These are phyloP conservation scores for Lepetodrilus schrolli DNA, from an alignment of 2,888 invertebrate genomes.

Conservation along the genomic window DNA sequence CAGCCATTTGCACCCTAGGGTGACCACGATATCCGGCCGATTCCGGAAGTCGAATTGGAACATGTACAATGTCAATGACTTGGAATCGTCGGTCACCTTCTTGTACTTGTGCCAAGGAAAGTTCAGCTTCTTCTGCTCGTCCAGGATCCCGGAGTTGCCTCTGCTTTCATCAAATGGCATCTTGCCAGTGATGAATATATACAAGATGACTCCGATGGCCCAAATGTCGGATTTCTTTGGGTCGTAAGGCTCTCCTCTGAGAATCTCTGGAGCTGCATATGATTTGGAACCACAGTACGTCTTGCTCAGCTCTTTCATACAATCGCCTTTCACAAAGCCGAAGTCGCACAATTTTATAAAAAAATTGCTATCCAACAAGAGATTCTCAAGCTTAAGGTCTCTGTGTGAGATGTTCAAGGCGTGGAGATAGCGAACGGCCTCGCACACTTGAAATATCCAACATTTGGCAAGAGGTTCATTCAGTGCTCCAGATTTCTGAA, in stretches of 20 bases:
- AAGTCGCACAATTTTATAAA: slow-evolving; percentile 77
- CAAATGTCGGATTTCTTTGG: slow-evolving; percentile 76
- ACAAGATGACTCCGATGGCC: slow-evolving; percentile 77
- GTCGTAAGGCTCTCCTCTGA: slow-evolving; percentile 77
- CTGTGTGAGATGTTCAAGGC: slow-evolving; percentile 76
- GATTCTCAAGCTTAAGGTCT: slow-evolving; percentile 77
- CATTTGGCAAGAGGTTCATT: slow-evolving; percentile 68
- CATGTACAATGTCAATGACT: slow-evolving; percentile 59
- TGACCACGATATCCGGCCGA: slow-evolving; percentile 63
- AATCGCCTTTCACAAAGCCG: slow-evolving; percentile 74
- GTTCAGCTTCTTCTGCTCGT: slow-evolving; percentile 67
- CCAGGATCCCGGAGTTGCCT: slow-evolving; percentile 70
- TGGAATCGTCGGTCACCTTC: slow-evolving; percentile 57
- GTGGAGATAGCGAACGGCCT: slow-evolving; percentile 76
- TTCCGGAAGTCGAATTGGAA: slow-evolving; percentile 64
- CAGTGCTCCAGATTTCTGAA: slow-evolving; percentile 75
- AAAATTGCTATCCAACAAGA: slow-evolving; percentile 75
- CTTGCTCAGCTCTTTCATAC: slow-evolving; percentile 71
- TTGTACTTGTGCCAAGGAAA: slow-evolving; percentile 70
- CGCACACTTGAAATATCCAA: slow-evolving; percentile 73
- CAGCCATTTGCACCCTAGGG: slow-evolving; percentile 58
- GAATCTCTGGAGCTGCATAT: slow-evolving; percentile 76
- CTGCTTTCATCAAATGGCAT: slow-evolving; percentile 77
- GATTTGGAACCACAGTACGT: slow-evolving; percentile 78
- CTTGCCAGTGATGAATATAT: slow-evolving; percentile 75